phyloP scores from a whole-genome alignment of 2,113 vertebrate genomes.

The Antidorcas marsupialis region DNA sequence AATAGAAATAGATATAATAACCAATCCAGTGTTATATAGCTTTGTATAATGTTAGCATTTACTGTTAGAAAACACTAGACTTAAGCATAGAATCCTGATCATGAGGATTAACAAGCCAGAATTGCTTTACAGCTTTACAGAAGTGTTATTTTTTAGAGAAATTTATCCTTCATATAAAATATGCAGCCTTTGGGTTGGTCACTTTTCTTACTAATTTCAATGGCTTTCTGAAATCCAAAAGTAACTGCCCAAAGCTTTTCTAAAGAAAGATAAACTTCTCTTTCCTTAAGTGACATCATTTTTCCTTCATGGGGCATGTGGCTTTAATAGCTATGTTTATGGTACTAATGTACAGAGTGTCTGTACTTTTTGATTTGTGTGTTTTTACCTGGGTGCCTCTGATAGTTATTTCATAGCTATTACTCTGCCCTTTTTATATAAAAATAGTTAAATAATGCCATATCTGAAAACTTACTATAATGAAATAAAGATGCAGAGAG shows the following conservation, averaged over 20 bases:
- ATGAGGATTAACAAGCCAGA: background rate
- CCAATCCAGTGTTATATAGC: background rate
- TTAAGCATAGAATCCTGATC: background rate
- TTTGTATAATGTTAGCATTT: conserved; percentile 17
- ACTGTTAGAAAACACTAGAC: background rate
- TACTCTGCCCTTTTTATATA: background rate
- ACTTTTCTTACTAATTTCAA: conserved; percentile 28
- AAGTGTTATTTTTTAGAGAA: conserved; percentile 11
- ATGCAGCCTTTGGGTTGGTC: conserved; percentile 2
- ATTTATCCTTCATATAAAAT: conserved; percentile 28
- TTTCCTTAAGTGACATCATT: background rate
- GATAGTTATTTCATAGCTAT: background rate
- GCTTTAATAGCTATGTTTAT: background rate
- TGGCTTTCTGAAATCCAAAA: conserved; percentile 35
- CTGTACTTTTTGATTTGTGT: background rate
- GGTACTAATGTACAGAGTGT: background rate
- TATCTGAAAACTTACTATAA: conserved; percentile 41
- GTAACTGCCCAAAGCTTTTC: conserved; percentile 20
- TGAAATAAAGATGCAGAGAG: background rate
- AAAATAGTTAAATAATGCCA: background rate
- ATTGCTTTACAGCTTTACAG: background rate
- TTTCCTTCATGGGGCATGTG: background rate
- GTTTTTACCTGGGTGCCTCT: background rate
- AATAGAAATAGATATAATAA: background rate
- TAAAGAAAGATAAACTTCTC: conserved; percentile 1